Evolutionary conservation across 2,888 invertebrate species (phyloP).

Genomic region (Metalampra italica): DNA sequence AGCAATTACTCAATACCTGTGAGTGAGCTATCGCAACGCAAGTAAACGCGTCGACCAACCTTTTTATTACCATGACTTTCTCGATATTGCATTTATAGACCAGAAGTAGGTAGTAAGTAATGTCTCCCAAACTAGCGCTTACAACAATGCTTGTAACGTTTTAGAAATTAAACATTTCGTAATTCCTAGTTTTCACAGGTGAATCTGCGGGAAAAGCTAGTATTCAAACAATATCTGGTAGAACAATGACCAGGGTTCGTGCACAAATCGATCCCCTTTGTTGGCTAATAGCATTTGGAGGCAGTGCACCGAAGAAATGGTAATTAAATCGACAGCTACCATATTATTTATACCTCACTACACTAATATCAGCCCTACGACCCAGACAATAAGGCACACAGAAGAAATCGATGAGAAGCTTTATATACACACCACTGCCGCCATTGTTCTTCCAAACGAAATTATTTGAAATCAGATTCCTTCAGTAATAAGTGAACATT

Average conservation of each 20-base stretch:
- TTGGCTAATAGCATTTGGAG: slow-evolving; percentile 43
- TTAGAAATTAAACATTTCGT: too few relatives aligned
- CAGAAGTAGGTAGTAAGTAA: too few relatives aligned
- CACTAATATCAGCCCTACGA: neutral
- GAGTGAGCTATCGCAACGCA: too few relatives aligned
- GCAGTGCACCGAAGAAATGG: slow-evolving; percentile 39
- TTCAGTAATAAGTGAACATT: slow-evolving; percentile 23
- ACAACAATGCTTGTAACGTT: too few relatives aligned
- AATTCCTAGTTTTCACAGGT: too few relatives aligned
- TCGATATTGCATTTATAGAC: too few relatives aligned
- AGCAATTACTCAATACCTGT: too few relatives aligned
- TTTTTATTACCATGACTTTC: too few relatives aligned
- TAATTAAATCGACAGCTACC: slow-evolving; percentile 42
- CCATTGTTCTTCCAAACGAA: neutral
- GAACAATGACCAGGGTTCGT: slow-evolving; percentile 15
- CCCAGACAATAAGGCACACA: neutral
- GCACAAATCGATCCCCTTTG: slow-evolving; percentile 49
- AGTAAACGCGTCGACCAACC: too few relatives aligned
- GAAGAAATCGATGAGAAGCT: neutral
- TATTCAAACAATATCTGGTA: neutral
- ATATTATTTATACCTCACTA: slow-evolving; percentile 5
- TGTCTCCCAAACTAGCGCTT: too few relatives aligned
- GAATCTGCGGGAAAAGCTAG: neutral
- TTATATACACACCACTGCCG: neutral
- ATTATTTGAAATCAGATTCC: slow-evolving; percentile 40